phyloP scores from a whole-genome alignment of 2,113 vertebrate species.

The Crocuta crocuta region DNA sequence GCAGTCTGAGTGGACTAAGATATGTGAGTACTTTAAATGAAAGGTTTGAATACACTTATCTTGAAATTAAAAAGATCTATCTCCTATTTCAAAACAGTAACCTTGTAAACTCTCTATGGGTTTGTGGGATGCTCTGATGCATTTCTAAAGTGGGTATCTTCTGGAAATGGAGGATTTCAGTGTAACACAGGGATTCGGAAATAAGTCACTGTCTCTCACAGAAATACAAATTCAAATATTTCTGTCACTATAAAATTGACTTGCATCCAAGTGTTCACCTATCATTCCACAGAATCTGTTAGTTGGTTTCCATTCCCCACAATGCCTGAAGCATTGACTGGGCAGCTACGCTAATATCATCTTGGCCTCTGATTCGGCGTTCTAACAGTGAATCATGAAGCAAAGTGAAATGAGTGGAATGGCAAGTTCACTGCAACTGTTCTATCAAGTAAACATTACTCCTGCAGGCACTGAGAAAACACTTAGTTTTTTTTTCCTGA shows the following conservation, averaged over 20 bases:
- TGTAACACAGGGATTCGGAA: neutral
- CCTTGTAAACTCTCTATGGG: neutral
- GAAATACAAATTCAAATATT: neutral
- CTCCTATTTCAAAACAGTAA: neutral
- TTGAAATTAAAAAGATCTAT: neutral
- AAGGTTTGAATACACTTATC: neutral
- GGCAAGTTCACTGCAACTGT: neutral
- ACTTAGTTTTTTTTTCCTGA: neutral
- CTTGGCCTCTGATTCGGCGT: fast-evolving
- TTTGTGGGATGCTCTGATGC: neutral
- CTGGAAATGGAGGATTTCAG: neutral
- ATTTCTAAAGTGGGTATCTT: neutral
- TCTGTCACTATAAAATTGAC: neutral
- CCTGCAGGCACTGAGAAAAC: neutral
- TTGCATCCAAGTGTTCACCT: neutral
- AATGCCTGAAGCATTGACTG: fast-evolving
- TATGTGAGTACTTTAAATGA: neutral
- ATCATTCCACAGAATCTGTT: neutral
- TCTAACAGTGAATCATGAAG: neutral
- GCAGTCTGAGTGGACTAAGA: neutral
- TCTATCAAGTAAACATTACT: neutral
- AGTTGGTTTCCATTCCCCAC: neutral
- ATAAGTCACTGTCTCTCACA: neutral
- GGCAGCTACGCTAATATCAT: neutral
- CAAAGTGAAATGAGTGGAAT: neutral